Evolutionary conservation across 2,888 invertebrate species (phyloP).

Genomic region (Agrenia bidenticulata): DNA sequence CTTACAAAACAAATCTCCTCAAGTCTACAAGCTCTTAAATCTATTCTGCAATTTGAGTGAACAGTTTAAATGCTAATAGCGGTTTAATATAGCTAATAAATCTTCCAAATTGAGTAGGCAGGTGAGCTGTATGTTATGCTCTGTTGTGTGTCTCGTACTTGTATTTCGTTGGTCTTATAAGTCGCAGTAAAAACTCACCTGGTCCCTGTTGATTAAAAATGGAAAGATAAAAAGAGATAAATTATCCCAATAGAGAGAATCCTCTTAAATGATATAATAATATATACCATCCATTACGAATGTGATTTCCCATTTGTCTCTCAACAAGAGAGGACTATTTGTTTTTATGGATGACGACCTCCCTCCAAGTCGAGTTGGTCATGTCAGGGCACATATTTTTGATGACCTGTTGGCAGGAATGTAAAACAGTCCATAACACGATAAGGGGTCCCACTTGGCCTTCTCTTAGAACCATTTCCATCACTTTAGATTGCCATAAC

Average conservation of each 20-base stretch:
- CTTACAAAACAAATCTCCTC: no score
- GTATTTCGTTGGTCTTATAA: no score
- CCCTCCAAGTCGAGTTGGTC: conserved; percentile 25
- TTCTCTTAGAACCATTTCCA: conserved; percentile 9
- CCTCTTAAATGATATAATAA: conserved; percentile 4
- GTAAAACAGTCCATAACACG: conserved; percentile 47
- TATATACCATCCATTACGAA: background rate
- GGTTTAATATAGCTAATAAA: background rate
- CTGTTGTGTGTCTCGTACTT: no score
- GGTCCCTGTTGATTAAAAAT: conserved; percentile 1
- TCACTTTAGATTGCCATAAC: conserved; percentile 9
- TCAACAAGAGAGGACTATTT: conserved; percentile 29
- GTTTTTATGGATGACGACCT: conserved; percentile 40
- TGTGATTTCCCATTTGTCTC: conserved; percentile 16
- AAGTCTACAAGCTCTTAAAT: no score
- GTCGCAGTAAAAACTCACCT: background rate
- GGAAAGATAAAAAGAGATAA: conserved; percentile 1
- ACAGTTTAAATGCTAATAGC: no score
- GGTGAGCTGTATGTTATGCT: background rate
- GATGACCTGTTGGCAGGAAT: conserved; percentile 44
- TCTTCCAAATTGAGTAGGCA: conserved; percentile 1
- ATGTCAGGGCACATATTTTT: conserved; percentile 30
- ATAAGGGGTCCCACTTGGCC: conserved; percentile 27
- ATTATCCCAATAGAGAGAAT: conserved; percentile 6
- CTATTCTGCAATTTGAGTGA: no score